phyloP scores from a whole-genome alignment of 2,888 invertebrate species.

The Eupithecia tripunctaria region DNA sequence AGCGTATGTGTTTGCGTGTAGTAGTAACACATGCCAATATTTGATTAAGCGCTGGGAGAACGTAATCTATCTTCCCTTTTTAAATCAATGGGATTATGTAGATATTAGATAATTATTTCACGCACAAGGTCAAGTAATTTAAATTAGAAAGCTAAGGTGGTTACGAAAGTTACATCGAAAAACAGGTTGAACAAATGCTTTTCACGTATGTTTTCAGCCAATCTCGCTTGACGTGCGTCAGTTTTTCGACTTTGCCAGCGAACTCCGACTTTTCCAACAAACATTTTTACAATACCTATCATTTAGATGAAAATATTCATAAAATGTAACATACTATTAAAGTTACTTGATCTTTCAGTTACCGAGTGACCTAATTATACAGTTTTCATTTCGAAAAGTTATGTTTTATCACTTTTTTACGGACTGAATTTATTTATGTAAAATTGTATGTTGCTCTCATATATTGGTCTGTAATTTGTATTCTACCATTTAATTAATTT shows the following conservation, averaged over 20 bases:
- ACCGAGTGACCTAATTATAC: not conserved
- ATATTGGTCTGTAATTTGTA: not conserved
- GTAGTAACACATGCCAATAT: too few relatives aligned
- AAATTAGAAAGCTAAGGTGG: too few relatives aligned
- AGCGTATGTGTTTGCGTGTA: too few relatives aligned
- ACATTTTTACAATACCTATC: not conserved
- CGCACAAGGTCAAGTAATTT: too few relatives aligned
- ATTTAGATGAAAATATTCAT: not conserved
- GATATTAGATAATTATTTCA: too few relatives aligned
- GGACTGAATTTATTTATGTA: too few relatives aligned
- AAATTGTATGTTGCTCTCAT: not conserved
- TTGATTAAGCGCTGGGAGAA: too few relatives aligned
- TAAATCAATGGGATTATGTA: too few relatives aligned
- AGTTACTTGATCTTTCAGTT: not conserved
- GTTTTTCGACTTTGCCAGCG: constrained; percentile 2
- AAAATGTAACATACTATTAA: not conserved
- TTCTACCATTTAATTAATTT: too few relatives aligned
- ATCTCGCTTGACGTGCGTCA: constrained; percentile 2
- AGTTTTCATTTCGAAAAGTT: not conserved
- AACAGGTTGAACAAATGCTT: too few relatives aligned
- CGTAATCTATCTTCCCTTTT: too few relatives aligned
- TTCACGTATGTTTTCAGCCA: not conserved
- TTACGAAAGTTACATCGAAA: too few relatives aligned
- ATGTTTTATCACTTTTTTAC: not conserved
- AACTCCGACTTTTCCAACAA: not conserved